Evolutionary conservation across 23 tunicate genomes (phyloP).

Genomic region (Phallusia fumigata): DNA sequence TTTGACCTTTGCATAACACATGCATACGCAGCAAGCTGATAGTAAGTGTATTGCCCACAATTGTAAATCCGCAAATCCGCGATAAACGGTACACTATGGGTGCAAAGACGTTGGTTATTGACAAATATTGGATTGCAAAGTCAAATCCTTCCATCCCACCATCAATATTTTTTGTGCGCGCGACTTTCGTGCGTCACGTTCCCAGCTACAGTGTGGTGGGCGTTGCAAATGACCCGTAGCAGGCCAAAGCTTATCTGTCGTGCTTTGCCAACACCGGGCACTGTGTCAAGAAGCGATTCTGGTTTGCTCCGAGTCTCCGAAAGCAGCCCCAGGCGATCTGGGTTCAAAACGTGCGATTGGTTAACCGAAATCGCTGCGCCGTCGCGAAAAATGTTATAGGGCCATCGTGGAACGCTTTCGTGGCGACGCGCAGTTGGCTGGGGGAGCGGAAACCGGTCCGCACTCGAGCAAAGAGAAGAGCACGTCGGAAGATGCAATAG

Average conservation of each 20-base stretch:
- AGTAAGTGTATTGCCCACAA: too few relatives aligned
- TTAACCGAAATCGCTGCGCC: background rate
- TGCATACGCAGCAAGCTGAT: too few relatives aligned
- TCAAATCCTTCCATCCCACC: too few relatives aligned
- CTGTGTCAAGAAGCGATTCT: background rate
- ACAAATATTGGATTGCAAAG: too few relatives aligned
- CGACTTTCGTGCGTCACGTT: too few relatives aligned
- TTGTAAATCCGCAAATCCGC: too few relatives aligned
- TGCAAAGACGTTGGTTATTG: too few relatives aligned
- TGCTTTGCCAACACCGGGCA: constrained; percentile 4
- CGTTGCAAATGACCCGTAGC: background rate
- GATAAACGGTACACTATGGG: too few relatives aligned
- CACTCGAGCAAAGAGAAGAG: constrained; percentile 10
- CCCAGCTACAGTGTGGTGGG: too few relatives aligned
- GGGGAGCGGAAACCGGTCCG: constrained; percentile 7
- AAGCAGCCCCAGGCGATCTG: background rate
- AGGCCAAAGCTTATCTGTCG: background rate
- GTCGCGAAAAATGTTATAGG: constrained; percentile 12
- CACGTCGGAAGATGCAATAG: constrained; percentile 7
- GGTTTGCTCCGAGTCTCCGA: too few relatives aligned
- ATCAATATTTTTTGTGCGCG: too few relatives aligned
- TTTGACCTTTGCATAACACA: too few relatives aligned
- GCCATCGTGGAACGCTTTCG: background rate
- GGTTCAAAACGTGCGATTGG: background rate
- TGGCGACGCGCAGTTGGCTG: background rate